Conservation (phyloP, 2,888 invertebrate species). For the Biston stratarius region DNA sequence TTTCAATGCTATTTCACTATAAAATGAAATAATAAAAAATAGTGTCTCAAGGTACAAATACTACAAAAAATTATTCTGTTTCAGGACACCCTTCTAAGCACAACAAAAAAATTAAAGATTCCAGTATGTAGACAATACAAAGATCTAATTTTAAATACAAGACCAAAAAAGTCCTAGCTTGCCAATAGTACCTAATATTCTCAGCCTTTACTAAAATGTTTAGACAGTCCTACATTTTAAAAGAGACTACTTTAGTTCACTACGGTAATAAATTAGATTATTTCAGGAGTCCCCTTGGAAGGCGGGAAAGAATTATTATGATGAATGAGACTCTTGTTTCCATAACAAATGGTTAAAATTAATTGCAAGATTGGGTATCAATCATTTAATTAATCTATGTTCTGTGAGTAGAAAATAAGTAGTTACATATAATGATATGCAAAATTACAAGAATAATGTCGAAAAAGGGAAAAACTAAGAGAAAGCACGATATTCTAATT, state of each 20-base stretch:
- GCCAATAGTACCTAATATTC: too few relatives aligned
- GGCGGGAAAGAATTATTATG: conserved; percentile 12
- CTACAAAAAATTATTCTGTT: too few relatives aligned
- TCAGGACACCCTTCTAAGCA: too few relatives aligned
- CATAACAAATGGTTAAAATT: not conserved
- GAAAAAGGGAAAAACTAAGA: not conserved
- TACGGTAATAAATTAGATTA: not conserved
- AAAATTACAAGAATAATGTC: not conserved
- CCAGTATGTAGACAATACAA: too few relatives aligned
- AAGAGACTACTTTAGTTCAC: too few relatives aligned
- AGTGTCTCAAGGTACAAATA: not conserved
- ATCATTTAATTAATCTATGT: not conserved
- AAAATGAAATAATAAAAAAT: not conserved
- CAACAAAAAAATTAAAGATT: too few relatives aligned
- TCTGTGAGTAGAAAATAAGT: not conserved
- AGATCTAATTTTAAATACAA: too few relatives aligned
- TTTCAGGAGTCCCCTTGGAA: not conserved
- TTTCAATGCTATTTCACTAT: too few relatives aligned
- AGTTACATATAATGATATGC: not conserved
- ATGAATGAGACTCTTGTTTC: conserved; percentile 1
- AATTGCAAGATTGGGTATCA: not conserved
- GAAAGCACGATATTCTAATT: conserved; percentile 2
- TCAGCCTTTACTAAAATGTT: not conserved
- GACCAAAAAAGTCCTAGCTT: not conserved
- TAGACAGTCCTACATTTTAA: conserved; percentile 1